Conservation (phyloP, 2,797 vertebrate genomes). For the Cynopterus sphinx region DNA sequence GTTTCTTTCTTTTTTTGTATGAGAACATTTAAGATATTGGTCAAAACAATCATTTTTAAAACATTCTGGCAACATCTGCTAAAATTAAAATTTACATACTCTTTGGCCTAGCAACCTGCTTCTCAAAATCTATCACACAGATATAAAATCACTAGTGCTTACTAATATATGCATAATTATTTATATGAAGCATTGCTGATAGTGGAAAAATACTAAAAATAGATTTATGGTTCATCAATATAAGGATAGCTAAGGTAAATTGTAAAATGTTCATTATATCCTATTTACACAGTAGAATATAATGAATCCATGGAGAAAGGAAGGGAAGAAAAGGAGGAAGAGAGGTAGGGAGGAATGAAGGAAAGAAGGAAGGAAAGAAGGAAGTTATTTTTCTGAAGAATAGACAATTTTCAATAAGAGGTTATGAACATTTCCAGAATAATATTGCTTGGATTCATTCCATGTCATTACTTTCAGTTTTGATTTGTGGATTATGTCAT, state of each 20-base stretch:
- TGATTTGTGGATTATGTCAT: not conserved
- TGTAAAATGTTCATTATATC: not conserved
- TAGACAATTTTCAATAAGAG: not conserved
- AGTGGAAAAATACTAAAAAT: not conserved
- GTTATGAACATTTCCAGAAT: not conserved
- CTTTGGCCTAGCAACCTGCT: not conserved
- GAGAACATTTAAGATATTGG: not conserved
- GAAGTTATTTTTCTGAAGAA: not conserved
- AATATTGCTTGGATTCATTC: not conserved
- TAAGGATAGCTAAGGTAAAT: not conserved
- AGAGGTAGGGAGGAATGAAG: fast-evolving
- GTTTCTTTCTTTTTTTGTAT: not conserved
- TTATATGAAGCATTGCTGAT: not conserved
- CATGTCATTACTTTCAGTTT: not conserved
- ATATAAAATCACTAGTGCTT: not conserved
- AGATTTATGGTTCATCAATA: not conserved
- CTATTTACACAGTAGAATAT: not conserved
- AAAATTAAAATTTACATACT: not conserved
- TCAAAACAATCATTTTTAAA: not conserved
- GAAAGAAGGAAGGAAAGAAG: fast-evolving
- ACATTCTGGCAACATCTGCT: not conserved
- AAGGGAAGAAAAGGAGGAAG: not conserved
- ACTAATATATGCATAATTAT: not conserved
- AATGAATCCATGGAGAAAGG: not conserved
- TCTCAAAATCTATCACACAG: not conserved